phyloP scores from a whole-genome alignment of 2,113 vertebrate genomes.

The Plecotus auritus region DNA sequence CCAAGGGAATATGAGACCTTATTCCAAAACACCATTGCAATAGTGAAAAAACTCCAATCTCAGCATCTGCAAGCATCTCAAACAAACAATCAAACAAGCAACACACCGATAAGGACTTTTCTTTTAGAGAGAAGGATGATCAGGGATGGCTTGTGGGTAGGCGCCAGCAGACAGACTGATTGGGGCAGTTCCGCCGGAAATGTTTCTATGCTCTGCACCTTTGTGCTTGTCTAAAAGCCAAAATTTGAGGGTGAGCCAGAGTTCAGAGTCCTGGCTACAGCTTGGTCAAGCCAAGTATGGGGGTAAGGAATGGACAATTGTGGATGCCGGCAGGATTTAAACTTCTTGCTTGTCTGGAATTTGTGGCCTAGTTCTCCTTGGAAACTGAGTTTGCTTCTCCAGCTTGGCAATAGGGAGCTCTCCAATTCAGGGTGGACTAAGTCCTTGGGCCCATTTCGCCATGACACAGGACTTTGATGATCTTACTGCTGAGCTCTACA shows the following conservation, averaged over 20 bases:
- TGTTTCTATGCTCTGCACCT: neutral
- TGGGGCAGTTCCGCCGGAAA: neutral
- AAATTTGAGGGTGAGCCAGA: neutral
- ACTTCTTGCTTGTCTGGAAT: neutral
- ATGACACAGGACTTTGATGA: too few species aligned
- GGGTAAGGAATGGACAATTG: neutral
- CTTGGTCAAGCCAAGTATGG: neutral
- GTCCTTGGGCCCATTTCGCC: too few species aligned
- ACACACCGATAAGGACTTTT: neutral
- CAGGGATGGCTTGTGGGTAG: neutral
- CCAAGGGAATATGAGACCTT: neutral
- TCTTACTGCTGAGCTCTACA: neutral
- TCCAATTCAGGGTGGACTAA: rapidly evolving
- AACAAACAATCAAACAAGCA: neutral
- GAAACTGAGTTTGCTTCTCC: neutral
- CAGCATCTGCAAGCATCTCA: neutral
- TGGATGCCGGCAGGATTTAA: neutral
- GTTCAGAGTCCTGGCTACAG: neutral
- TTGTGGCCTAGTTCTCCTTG: neutral
- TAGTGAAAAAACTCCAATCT: neutral
- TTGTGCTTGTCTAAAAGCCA: neutral
- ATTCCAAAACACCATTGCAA: neutral
- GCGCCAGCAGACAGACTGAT: neutral
- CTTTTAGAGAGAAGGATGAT: neutral
- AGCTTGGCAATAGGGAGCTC: neutral